Evolutionary conservation across 2,888 invertebrate genomes (phyloP), one percentile per base, ranked within the genome.

Genomic region (Venustoraphidia nigricollis): DNA sequence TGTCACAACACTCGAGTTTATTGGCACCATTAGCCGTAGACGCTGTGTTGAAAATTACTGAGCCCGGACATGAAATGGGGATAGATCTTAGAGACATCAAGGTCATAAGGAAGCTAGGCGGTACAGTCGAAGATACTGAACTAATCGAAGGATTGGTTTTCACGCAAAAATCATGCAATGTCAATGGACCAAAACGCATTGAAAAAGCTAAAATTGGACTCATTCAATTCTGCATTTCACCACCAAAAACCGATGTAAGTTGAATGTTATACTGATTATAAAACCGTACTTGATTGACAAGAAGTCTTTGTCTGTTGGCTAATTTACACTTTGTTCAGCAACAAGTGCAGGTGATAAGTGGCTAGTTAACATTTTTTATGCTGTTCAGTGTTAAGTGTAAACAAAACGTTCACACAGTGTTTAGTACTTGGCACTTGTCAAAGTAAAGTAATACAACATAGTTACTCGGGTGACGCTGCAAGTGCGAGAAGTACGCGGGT

Each of bases 161-260:
- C 58, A 85, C 92, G 10, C 92, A 91, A 62, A 86, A 83, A 60
- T 78, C 90, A 1, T 78, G 89, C 46, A 91, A 94, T 59, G 79
- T 85, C 17, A 93, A 90, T 62, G 96, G 95, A 0, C 95, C 96
- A 0, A 88, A 83, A 59, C 81, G 86, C 57, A 77, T 98, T 50
- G 97, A 98, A 66, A 97, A 97, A 65, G 97, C 96, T 8, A 97
- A 95, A 71, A 93, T 99, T 67, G 98, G 90, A 51, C 79, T 99
- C 11, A 97, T 99, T 56, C 98, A 99, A 68, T 99, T 99, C 69
- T 99, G 98, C 66, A 91, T 99, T 66, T 98, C 98, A 10, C 92
- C 98, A 46, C 98, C 98, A 8, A 99, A 99, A 72, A 98, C 98
- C 48, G 97, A 99, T 68, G 88, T 88, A 65, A 76, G 79, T 70